Base-by-base conservation (phyloP, 1,140 invertebrate species). In the Danaus melanippus region DNA sequence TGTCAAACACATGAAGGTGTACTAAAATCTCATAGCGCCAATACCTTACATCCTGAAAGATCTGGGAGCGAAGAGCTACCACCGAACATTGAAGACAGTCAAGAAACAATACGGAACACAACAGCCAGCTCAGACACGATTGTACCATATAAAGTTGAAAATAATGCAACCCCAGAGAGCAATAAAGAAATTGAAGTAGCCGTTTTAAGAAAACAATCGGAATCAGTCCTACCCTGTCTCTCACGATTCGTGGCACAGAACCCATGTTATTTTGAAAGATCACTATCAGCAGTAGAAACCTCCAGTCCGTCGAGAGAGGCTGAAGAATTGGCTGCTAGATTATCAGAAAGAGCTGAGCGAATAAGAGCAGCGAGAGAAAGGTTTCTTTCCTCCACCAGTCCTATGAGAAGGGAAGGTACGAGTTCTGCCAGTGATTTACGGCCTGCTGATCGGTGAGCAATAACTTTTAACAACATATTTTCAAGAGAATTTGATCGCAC, bases 331-430 rank as follows among this genome's bases (percentile, higher is more conserved):
- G 62, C 62, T 10, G 56, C 65, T 0, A 71, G 50, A n/a, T 53
- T 77, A 9, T 77, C 81, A 3, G 88, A 88, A 57, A 79, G 90
- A 41, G 89, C 90, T 0, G 71, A 88, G 0, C 89, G 88, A 55
- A 76, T 92, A 1, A 87, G 90, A 60, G 88, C 88, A 62, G 91
- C 91, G 0, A 91, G 90, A 70, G 91, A 92, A 58, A 89, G 89
- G 56, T 92, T 92, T 64, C 63, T 92, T 12, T 71, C 75, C 1
- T 81, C 82, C 10, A 60, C 76, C 10, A 66, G 64, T 5, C 69
- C 76, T 0, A 76, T 84, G 69, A 75, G 80, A 42, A 61, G 79
- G 42, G 79, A 84, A 42, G 78, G 77, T 5, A 84, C 80, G 1
- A 83, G 78, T 49, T 86, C 84, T n/a, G 73, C 79, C 0, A 83